phyloP scores from a whole-genome alignment of 2,888 invertebrate genomes.

The Amblyteles armatorius region DNA sequence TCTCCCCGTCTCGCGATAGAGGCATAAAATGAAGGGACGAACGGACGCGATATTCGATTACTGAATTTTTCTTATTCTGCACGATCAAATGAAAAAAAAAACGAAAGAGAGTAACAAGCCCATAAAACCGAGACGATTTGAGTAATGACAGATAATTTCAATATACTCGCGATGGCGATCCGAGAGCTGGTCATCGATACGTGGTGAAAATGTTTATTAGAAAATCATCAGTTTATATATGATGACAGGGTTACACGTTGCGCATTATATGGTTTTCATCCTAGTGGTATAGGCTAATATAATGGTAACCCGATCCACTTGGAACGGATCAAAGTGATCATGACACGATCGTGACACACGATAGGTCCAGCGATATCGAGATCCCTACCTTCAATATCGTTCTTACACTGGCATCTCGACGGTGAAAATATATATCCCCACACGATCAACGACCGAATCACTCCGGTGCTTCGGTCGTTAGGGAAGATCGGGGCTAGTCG shows the following conservation, averaged over 20 bases:
- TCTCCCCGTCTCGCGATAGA: neutral
- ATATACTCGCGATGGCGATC: slow-evolving; percentile 33
- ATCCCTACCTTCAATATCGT: slow-evolving; percentile 38
- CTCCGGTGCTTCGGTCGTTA: too few relatives aligned
- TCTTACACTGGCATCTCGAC: slow-evolving; percentile 15
- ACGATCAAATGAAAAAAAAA: neutral
- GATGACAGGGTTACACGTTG: slow-evolving; percentile 36
- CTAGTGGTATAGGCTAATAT: slow-evolving; percentile 28
- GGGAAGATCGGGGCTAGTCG: too few relatives aligned
- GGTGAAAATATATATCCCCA: neutral
- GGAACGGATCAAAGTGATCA: slow-evolving; percentile 56
- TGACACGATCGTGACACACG: slow-evolving; percentile 61
- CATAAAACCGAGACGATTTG: slow-evolving; percentile 30
- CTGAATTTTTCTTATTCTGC: slow-evolving; percentile 5
- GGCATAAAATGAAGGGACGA: neutral
- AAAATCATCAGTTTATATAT: slow-evolving; percentile 46
- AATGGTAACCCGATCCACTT: slow-evolving; percentile 59
- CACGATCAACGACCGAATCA: neutral
- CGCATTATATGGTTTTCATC: neutral
- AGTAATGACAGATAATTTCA: slow-evolving; percentile 49
- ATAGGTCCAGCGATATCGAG: slow-evolving; percentile 35
- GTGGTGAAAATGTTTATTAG: slow-evolving; percentile 50
- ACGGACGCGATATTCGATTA: slow-evolving; percentile 6
- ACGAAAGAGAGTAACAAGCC: slow-evolving; percentile 16
- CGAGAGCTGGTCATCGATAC: slow-evolving; percentile 43